Percentiles rank a stretch among this genome's conserved stretches.
These are phyloP conservation scores for Mimumesa dahlbomi DNA, from an alignment of 2,888 invertebrate species.

Conservation along the genomic window DNA sequence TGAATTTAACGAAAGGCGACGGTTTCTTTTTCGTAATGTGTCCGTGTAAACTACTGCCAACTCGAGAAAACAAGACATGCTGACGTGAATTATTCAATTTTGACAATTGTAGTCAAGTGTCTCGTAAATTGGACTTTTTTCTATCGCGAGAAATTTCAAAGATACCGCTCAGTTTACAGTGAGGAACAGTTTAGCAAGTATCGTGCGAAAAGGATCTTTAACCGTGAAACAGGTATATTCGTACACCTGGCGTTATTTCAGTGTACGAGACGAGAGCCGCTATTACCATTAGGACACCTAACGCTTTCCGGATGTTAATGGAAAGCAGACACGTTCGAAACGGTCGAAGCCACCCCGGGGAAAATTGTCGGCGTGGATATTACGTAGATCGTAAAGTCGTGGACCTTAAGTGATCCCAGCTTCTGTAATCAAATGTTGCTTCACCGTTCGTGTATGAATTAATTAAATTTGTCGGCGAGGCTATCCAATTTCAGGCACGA, in stretches of 20 bases:
- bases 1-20: too few relatives aligned
- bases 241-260: constrained; percentile 54
- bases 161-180: too few relatives aligned
- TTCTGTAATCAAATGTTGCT: constrained; percentile 1
- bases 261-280: constrained; percentile 29
- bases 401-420: constrained; percentile 26
- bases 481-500: background rate
- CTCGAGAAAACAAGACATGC: background rate
- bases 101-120: background rate
- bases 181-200: constrained; percentile 20
- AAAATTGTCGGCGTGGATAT: constrained; percentile 49
- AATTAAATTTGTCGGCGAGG: constrained; percentile 18
- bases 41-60: too few relatives aligned
- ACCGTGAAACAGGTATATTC: constrained; percentile 28
- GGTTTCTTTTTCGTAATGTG: too few relatives aligned
- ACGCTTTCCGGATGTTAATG: constrained; percentile 59
- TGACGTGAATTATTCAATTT: background rate
- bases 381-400: constrained; percentile 49
- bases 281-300: constrained; percentile 53
- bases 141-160: background rate
- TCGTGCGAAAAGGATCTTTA: constrained; percentile 29
- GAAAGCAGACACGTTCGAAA: constrained; percentile 55
- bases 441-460: constrained; percentile 5
- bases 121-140: background rate
- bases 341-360: constrained; percentile 24